Percentiles rank a stretch among this genome's conserved stretches.
Conservation (phyloP, 1,140 invertebrate genomes). For the Bombus impatiens region DNA sequence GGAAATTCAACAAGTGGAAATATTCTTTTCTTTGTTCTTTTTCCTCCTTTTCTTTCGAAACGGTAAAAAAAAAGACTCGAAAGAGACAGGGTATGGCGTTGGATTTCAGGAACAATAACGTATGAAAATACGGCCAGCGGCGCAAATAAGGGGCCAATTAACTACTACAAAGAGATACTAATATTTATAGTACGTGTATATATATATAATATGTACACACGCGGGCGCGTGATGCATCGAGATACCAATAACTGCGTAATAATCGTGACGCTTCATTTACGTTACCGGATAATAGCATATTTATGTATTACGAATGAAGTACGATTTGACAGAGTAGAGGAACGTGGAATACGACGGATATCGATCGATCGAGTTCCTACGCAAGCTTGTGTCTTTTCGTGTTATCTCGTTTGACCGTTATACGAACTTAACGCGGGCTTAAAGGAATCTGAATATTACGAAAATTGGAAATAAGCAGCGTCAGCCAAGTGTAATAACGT, state of each 20-base stretch:
- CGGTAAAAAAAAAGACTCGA: not conserved
- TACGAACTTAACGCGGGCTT: no score
- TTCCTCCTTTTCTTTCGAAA: not conserved
- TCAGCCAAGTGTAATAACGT: no score
- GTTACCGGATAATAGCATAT: slow-evolving; percentile 8
- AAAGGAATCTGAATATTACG: no score
- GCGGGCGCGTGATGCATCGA: slow-evolving; percentile 8
- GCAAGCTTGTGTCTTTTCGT: not conserved
- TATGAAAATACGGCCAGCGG: slow-evolving; percentile 9
- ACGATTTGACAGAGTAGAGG: not conserved
- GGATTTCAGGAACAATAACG: not conserved
- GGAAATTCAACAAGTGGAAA: not conserved
- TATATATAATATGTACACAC: not conserved
- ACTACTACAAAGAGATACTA: slow-evolving; percentile 60
- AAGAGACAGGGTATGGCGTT: not conserved
- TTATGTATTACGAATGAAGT: not conserved
- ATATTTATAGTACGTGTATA: slow-evolving; percentile 51
- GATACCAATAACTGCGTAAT: slow-evolving; percentile 18
- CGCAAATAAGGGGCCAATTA: slow-evolving; percentile 42
- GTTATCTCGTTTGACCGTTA: not conserved
- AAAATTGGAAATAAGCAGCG: no score
- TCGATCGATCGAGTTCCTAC: not conserved
- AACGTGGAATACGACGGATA: not conserved
- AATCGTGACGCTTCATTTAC: slow-evolving; percentile 8
- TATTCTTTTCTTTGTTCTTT: not conserved